Evolutionary conservation across 2,888 invertebrate species (phyloP), one percentile per base, ranked within the genome.

Genomic region (Omphaloscelis lunosa): DNA sequence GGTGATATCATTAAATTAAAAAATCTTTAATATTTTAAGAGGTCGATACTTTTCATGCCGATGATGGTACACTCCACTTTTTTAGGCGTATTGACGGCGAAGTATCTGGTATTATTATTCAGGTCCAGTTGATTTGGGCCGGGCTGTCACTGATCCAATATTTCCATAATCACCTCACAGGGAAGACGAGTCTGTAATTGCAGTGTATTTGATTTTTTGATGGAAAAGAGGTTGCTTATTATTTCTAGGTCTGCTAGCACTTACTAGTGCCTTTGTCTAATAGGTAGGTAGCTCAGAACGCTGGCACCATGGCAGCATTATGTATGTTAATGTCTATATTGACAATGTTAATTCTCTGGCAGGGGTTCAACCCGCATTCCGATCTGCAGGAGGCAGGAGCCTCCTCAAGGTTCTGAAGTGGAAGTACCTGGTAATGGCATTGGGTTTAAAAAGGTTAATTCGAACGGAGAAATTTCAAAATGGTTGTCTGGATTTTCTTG

Each of bases 321-420:
- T 72, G 67, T 83, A 86, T 83, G 71, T 48, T 69, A 83, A 86
- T 83, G 27, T 48, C 12, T 58, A 17, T 80, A 72, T 72, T 72
- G 69, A 78, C 68, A 78, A 83, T 78, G 83, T 66, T 69, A 72
- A 84, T 84, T 78, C 84, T 56, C 62, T 84, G 83, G 83, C 86
- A 62, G 11, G 20, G 23, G 2, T 56, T 83, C 83, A 86, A 83
- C 45, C 63, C 20, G 65, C 86, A 84, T 84, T 86, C 83, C 83
- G 34, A 71, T 65, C 74, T 70, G 41, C n/a, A 23, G 53, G n/a
- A 83, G 53, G 41, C n/a, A 23, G 53, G n/a, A 83, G 53, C 56
- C 71, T 69, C 27, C 34, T 15, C 68, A 82, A 76, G 72, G 82
- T n/a, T 69, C 51, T 45, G 8, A 59, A 39, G n/a, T 12, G 62